Evolutionary conservation across 2,797 vertebrate species (phyloP).

Genomic region (Acipenser oxyrinchus): DNA sequence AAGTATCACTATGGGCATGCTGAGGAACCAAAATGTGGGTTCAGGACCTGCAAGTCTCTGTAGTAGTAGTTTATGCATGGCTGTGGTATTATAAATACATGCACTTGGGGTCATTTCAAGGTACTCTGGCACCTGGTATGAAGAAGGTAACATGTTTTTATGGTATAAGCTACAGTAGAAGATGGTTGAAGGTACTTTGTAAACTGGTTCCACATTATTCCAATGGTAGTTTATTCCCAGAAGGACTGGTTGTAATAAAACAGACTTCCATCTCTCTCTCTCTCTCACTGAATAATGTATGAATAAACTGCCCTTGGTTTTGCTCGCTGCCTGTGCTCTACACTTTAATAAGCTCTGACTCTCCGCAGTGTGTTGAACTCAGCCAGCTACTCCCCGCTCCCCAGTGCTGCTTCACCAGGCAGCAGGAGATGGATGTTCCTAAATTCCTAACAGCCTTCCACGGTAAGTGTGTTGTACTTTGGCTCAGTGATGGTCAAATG

Average conservation of each 20-base stretch:
- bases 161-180: neutral
- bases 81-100: no score
- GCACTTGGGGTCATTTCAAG: no score
- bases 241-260: neutral
- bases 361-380: neutral
- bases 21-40: no score
- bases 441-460: neutral
- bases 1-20: no score
- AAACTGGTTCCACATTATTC: neutral
- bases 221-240: neutral
- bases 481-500: neutral
- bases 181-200: neutral
- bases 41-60: no score
- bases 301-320: neutral
- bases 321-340: neutral
- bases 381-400: neutral
- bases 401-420: neutral
- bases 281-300: conserved; percentile 4
- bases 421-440: neutral
- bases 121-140: neutral
- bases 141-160: neutral
- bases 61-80: no score
- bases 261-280: neutral
- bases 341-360: conserved; percentile 8
- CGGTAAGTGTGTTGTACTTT: neutral